Evolutionary conservation across 2,797 vertebrate genomes (phyloP), one percentile per base, ranked within the genome.

Genomic region (Fundulus diaphanus): DNA sequence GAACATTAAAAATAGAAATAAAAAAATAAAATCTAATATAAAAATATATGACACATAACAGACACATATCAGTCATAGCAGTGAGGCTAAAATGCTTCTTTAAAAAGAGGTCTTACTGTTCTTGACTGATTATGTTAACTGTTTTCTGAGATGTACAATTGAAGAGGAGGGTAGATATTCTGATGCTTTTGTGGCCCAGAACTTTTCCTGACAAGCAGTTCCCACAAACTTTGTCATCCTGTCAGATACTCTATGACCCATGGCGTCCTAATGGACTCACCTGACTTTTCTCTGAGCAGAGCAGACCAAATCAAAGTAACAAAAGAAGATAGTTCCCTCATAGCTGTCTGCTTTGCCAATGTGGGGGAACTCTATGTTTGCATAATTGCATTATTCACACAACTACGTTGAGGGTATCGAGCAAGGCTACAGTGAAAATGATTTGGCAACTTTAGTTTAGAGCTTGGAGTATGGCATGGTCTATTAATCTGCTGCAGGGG

Each of bases 201-300:
- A 22, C 1, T 16, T 52, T 31, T 40, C 6, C 29, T 24, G 11
- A 59, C 27, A 24, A 0, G 12, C 49, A 46, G 42, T 33, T 7
- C 20, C 33, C 37, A 57, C 37, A 44, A 72, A 51, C 46, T 65
- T 51, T 63, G 13, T 51, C 59, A 22, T 49, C 52, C 54, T 73
- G 57, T 35, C 72, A 49, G 72, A 2, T 65, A 51, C 22, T 35
- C 18, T 73, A 46, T 65, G 48, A 73, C 66, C 46, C 46, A 51
- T 65, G 44, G n/a, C 35, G 5, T 63, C 44, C 52, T 69, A 35
- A 20, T 59, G 49, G 27, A 46, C 7, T 40, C 51, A 22, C 29
- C 40, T 63, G 18, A 15, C 22, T 51, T 51, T 29, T 51, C 56
- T 37, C 24, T 51, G 33, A 48, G 15, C 13, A 59, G 46, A 52